A percentile compares a stretch with the other conserved stretches of the same genome.
phyloP scores from a whole-genome alignment of 2,797 vertebrate genomes.

The Sparus aurata region DNA sequence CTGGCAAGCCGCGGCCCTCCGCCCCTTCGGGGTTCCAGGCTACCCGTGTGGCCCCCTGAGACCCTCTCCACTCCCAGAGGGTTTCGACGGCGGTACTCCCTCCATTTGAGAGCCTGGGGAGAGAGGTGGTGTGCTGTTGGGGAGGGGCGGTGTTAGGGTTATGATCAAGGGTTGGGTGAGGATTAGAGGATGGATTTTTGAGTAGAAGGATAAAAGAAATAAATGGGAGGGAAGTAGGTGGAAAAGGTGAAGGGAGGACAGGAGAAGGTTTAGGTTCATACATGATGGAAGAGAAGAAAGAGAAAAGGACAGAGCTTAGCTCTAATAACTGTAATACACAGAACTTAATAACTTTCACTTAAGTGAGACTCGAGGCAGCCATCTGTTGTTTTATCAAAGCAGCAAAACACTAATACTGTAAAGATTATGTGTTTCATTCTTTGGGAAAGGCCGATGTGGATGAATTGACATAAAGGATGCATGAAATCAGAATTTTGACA shows the following conservation, averaged over 20 bases:
- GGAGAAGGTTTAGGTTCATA: slow-evolving; percentile 19
- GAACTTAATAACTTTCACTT: background rate
- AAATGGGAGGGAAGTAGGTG: background rate
- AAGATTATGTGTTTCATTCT: background rate
- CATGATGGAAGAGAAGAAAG: slow-evolving; percentile 50
- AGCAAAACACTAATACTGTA: background rate
- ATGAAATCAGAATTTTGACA: background rate
- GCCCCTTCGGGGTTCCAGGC: slow-evolving; percentile 83
- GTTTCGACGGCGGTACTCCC: slow-evolving; percentile 95
- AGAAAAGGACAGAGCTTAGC: slow-evolving; percentile 43
- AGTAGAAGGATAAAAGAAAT: background rate
- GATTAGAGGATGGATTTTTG: slow-evolving; percentile 2
- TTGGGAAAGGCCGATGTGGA: too few relatives aligned
- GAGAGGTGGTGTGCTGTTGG: slow-evolving; percentile 94
- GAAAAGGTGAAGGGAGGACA: slow-evolving; percentile 7
- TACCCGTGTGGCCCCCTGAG: slow-evolving; percentile 72
- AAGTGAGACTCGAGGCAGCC: background rate
- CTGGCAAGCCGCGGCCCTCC: slow-evolving; percentile 81
- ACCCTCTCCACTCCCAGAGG: slow-evolving; percentile 90
- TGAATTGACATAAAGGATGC: background rate
- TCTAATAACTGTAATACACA: slow-evolving; percentile 13
- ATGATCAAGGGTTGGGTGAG: slow-evolving; percentile 25
- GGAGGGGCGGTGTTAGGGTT: slow-evolving; percentile 40
- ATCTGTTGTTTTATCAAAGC: background rate
- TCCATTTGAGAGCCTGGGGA: slow-evolving; percentile 97